Evolutionary conservation across 2,888 invertebrate genomes (phyloP), one percentile per base, ranked within the genome.

Genomic region (Seira sanloemensis): DNA sequence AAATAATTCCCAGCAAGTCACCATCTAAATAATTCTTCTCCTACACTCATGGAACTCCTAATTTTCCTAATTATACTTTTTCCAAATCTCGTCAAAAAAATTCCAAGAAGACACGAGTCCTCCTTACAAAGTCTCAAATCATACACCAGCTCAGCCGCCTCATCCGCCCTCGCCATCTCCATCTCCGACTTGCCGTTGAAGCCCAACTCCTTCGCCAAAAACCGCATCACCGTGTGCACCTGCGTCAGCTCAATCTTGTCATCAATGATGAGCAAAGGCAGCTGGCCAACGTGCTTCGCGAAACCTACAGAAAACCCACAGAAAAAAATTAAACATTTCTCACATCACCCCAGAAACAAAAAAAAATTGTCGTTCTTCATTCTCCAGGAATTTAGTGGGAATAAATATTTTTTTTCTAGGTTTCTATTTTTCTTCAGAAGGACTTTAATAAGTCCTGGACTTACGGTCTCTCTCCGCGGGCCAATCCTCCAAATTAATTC

Each of bases 81-180:
- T n/a, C n/a, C n/a, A n/a, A n/a, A n/a, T n/a, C n/a, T n/a, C n/a
- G n/a, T n/a, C n/a, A n/a, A n/a, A n/a, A n/a, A n/a, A n/a, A n/a
- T n/a, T n/a, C n/a, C n/a, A n/a, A n/a, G n/a, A n/a, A n/a, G n/a
- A n/a, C n/a, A n/a, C n/a, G n/a, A n/a, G n/a, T n/a, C n/a, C n/a
- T n/a, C n/a, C n/a, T n/a, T n/a, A n/a, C n/a, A 67, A 1, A 84
- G 69, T 12, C 84, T 19, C 21, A 84, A 26, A 21, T 84, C 84
- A 72, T 84, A 84, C n/a, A 84, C 37, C 0, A 84, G 27, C 18
- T 79, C 76, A n/a, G 26, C 19, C 4, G 71, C 84, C 46, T 79
- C 79, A 54, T 84, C 79, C 62, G 79, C 75, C 7, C 71, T 23
- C 9, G 74, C 58, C 27, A 37, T 50, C n/a, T 80, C 80, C 74